Evolutionary conservation across 2,888 invertebrate genomes (phyloP), one percentile per base, ranked within the genome.

Genomic region (Cylloceria caligata): DNA sequence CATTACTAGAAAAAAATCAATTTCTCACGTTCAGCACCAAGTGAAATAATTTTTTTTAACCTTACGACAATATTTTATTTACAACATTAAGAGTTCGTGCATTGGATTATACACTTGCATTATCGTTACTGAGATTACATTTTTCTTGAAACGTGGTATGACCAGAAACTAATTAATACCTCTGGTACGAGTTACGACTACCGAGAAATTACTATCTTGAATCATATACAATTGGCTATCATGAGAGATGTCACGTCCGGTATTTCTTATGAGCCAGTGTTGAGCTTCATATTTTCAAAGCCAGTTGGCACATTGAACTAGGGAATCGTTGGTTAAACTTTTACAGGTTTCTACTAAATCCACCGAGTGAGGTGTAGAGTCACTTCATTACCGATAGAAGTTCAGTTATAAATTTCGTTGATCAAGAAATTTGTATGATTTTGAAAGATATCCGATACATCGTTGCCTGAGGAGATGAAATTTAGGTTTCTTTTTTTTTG

Each of bases 311-410:
- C 55, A 16, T n/a, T 5, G 9, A 6, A 42, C n/a, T 21, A n/a
- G n/a, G n/a, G 1, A 30, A 13, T 9, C n/a, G 11, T 2, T 39
- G 9, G 21, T 36, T 30, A 16, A 39, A 9, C 24, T 57, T 64
- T 64, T 52, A n/a, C 55, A 55, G 60, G n/a, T 76, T 67, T 34
- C 67, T 19, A 36, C 13, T n/a, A 42, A 13, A 67, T 27, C 49
- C 0, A 39, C 27, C 2, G 72, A n/a, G 19, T 6, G 24, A 6
- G 5, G 0, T 9, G 24, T 13, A 36, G 62, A 71, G 16, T 16
- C 21, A 19, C 21, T 13, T 13, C 24, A 3, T 74, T 76, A 65
- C 21, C 71, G 27, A 65, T 60, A 11, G 34, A 60, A 36, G 36
- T 16, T 60, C n/a, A 57, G n/a, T n/a, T 6, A 2, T n/a, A n/a